These are phyloP conservation scores for Greenwoodochromis staneri DNA, from an alignment of 2,113 vertebrate species.

Conservation along the genomic window DNA sequence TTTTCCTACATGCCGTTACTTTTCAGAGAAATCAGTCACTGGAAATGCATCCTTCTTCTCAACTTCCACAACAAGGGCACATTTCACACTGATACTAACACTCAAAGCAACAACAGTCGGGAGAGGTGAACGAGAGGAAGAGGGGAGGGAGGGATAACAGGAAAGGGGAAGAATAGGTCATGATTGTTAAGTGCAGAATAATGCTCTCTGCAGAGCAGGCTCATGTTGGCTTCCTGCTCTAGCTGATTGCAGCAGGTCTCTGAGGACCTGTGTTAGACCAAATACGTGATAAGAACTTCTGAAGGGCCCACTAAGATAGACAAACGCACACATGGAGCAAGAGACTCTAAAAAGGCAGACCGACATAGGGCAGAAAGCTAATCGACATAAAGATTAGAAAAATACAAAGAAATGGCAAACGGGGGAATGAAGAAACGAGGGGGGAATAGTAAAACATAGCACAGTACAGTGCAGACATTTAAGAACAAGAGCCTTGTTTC, in stretches of 20 bases:
- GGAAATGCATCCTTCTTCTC: not conserved
- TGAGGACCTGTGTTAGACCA: not conserved
- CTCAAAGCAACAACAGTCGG: not conserved
- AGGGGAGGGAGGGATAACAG: not conserved
- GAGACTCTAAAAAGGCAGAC: not conserved
- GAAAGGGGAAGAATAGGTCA: not conserved
- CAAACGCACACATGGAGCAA: not conserved
- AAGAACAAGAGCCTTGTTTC: not conserved
- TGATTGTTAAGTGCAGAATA: slow-evolving; percentile 2
- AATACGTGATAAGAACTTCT: slow-evolving; percentile 13
- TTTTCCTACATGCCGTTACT: not conserved
- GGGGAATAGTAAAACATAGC: not conserved
- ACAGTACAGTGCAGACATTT: not conserved
- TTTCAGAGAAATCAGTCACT: not conserved
- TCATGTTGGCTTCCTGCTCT: not conserved
- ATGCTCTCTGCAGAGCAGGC: not conserved
- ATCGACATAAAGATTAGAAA: not conserved
- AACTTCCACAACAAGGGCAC: not conserved
- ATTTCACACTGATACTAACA: not conserved
- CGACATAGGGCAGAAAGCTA: not conserved
- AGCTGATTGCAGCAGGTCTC: slow-evolving; percentile 18
- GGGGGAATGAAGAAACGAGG: not conserved
- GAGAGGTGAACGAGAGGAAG: not conserved
- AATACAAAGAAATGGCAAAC: not conserved
- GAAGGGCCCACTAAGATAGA: not conserved